Conservation (phyloP, 1,140 invertebrate genomes). For the Octopus sinensis region DNA sequence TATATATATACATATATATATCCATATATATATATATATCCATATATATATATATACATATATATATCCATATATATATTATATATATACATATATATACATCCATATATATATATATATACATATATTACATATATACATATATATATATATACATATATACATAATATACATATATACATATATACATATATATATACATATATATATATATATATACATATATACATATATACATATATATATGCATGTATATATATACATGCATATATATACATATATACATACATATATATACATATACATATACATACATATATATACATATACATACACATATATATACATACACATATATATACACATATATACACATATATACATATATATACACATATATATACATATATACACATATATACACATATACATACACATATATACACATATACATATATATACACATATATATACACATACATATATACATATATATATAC, state of each 20-base stretch:
- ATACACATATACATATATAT: not conserved
- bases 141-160: no score
- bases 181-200: not conserved
- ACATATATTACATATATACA: no score
- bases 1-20: no score
- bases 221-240: not conserved
- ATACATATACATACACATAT: not conserved
- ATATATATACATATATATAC: no score
- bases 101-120: no score
- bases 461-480: no score
- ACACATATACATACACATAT: not conserved
- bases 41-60: not conserved
- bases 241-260: not conserved
- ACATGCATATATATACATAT: constrained; percentile 1
- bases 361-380: not conserved
- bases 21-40: no score
- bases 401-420: not conserved
- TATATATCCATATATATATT: not conserved
- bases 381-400: not conserved
- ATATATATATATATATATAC: not conserved
- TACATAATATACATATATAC: not conserved
- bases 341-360: not conserved
- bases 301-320: not conserved
- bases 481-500: no score
- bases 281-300: not conserved